Evolutionary conservation across 2,113 vertebrate genomes (phyloP).

Genomic region (Rallus limicola): DNA sequence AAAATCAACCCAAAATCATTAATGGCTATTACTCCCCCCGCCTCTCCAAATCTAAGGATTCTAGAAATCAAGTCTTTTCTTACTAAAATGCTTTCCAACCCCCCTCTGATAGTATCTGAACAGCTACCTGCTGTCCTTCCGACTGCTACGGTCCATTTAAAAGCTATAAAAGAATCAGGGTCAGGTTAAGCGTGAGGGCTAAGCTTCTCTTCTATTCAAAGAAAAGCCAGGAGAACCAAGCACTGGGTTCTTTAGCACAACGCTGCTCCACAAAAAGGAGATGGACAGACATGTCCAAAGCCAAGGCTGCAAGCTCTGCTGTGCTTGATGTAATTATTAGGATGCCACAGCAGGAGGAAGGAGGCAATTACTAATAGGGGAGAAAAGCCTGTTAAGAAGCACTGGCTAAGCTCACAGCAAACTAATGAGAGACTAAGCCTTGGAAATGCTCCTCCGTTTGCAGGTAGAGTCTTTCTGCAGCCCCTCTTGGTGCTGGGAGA

Average conservation of each 20-base stretch:
- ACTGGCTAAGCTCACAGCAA: constrained; percentile 58
- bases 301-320: constrained; percentile 6
- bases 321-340: constrained; percentile 53
- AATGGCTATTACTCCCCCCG: not conserved
- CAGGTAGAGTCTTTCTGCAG: constrained; percentile 1
- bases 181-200: not conserved
- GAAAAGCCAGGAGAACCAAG: not conserved
- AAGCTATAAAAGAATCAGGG: not conserved
- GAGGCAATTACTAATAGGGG: constrained; percentile 51
- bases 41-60: not conserved
- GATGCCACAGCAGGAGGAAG: constrained; percentile 56
- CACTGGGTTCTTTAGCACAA: not conserved
- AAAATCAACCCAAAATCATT: not conserved
- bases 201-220: constrained; percentile 24
- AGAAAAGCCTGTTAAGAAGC: constrained; percentile 60
- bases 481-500: not conserved
- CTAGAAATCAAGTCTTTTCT: not conserved
- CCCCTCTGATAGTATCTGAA: not conserved
- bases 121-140: not conserved
- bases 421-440: constrained; percentile 35
- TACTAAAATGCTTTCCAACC: not conserved
- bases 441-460: not conserved
- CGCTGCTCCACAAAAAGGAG: not conserved
- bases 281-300: not conserved
- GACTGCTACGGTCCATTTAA: not conserved